These are phyloP conservation scores for Mesochorus sp. DNA, from an alignment of 2,888 invertebrate species.

Conservation along the genomic window DNA sequence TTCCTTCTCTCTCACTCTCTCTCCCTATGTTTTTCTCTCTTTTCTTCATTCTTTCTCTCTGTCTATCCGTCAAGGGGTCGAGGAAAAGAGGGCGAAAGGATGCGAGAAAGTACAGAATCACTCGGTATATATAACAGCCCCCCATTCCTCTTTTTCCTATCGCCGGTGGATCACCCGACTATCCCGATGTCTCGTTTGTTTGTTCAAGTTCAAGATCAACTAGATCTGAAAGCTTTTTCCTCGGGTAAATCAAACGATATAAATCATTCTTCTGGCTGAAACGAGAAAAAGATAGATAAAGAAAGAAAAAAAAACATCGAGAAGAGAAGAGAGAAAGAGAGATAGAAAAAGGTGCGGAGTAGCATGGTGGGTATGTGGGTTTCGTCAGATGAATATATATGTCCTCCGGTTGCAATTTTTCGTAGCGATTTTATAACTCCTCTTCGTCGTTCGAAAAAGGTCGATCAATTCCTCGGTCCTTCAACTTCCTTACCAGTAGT, in stretches of 20 bases:
- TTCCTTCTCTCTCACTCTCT: not conserved
- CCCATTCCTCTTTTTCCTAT: conserved; percentile 8
- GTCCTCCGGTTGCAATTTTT: conserved; percentile 41
- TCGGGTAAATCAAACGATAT: conserved; percentile 23
- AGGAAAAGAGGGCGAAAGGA: not conserved
- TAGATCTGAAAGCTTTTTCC: conserved; percentile 23
- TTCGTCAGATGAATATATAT: conserved; percentile 39
- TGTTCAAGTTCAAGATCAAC: conserved; percentile 55
- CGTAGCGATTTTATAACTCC: conserved; percentile 41
- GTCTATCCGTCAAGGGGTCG: not conserved
- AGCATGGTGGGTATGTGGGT: not conserved
- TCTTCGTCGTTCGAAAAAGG: conserved; percentile 10
- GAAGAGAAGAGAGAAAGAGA: not conserved
- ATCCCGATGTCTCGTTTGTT: conserved; percentile 35
- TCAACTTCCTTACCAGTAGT: conserved; percentile 37
- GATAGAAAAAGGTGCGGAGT: not conserved
- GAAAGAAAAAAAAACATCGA: not conserved
- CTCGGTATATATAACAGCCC: not conserved
- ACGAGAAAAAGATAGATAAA: not conserved
- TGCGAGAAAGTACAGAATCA: not conserved
- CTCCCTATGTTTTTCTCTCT: too few species aligned
- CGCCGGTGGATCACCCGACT: not conserved
- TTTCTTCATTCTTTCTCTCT: too few species aligned
- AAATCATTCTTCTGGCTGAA: conserved; percentile 23
- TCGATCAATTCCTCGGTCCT: conserved; percentile 54